Percentiles rank a stretch among this genome's conserved stretches.
These are phyloP conservation scores for Therioaphis trifolii DNA, from an alignment of 2,888 invertebrate species.

Conservation along the genomic window DNA sequence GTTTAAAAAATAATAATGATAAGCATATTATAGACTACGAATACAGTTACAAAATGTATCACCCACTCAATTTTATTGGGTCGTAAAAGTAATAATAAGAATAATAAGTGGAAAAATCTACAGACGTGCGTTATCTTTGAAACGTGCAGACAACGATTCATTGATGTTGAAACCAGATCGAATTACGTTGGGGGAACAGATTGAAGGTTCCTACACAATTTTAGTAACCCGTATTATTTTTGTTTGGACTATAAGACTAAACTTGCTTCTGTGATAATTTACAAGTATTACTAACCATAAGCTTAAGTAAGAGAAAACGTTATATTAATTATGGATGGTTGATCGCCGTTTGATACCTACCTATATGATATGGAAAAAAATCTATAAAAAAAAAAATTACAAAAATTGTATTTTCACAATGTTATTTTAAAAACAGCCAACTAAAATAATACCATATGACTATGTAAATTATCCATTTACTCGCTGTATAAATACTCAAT, in stretches of 20 bases:
- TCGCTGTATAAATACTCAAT: too few relatives aligned
- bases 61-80: conserved; percentile 46
- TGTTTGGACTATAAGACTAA: neutral
- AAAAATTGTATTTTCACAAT: too few relatives aligned
- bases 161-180: conserved; percentile 51
- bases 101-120: conserved; percentile 55
- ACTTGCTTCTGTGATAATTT: neutral
- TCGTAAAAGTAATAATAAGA: conserved; percentile 45
- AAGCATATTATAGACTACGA: conserved; percentile 14
- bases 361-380: too few relatives aligned
- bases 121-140: conserved; percentile 53
- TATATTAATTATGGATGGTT: too few relatives aligned
- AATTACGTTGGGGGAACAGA: conserved; percentile 36
- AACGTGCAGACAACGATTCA: conserved; percentile 43
- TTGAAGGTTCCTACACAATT: conserved; percentile 42
- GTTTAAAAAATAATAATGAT: conserved; percentile 19
- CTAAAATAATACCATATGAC: too few relatives aligned
- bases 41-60: conserved; percentile 52
- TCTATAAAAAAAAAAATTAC: too few relatives aligned
- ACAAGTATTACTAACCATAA: neutral
- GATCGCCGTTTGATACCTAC: too few relatives aligned
- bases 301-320: too few relatives aligned
- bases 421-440: too few relatives aligned
- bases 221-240: conserved; percentile 32
- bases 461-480: too few relatives aligned